Evolutionary conservation across 2,888 invertebrate genomes (phyloP).

Genomic region (Aphidius colemani): DNA sequence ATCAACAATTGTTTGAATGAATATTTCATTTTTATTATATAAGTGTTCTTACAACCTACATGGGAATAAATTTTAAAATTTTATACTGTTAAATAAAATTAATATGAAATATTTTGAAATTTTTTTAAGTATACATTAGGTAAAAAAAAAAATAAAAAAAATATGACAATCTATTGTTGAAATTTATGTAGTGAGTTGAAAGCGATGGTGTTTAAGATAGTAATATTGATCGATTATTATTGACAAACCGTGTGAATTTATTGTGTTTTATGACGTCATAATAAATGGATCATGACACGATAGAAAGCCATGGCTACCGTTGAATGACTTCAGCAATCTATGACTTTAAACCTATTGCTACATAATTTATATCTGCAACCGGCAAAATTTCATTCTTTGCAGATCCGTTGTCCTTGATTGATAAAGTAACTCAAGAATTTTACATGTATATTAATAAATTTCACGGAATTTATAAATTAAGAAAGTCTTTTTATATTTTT

Average conservation of each 20-base stretch:
- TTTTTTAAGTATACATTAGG: no score
- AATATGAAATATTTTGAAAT: no score
- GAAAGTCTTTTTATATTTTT: no score
- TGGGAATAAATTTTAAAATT: no score
- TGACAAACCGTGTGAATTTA: constrained; percentile 18
- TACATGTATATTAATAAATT: constrained; percentile 18
- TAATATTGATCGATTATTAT: constrained; percentile 25
- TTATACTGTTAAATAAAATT: no score
- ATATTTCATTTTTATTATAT: no score
- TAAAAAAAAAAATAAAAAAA: neutral
- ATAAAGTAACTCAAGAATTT: constrained; percentile 7
- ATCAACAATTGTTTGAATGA: no score
- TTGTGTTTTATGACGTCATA: constrained; percentile 28
- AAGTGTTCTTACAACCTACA: no score
- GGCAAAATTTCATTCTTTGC: constrained; percentile 15
- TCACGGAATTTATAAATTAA: constrained; percentile 1
- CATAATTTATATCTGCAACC: no score
- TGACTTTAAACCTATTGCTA: no score
- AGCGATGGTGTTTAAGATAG: constrained; percentile 10
- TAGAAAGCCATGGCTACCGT: constrained; percentile 36
- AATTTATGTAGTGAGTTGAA: neutral
- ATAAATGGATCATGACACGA: constrained; percentile 44
- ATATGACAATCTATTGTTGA: constrained; percentile 2
- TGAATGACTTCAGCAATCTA: constrained; percentile 24
- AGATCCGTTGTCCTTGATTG: constrained; percentile 27